These are phyloP conservation scores for Turnix velox DNA, from an alignment of 2,113 vertebrate species.

Conservation along the genomic window DNA sequence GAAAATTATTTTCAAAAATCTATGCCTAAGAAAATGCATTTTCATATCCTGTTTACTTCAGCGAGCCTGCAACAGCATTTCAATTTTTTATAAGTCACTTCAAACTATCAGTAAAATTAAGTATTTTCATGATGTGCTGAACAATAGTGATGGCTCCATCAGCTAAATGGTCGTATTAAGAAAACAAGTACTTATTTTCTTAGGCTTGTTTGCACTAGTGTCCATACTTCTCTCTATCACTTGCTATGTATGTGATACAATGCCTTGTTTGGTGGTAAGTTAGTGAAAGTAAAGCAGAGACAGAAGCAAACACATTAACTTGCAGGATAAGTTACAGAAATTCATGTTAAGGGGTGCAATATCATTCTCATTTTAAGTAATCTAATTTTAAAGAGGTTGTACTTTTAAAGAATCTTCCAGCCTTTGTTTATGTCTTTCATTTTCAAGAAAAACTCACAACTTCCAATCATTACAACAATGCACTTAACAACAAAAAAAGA, in stretches of 20 bases:
- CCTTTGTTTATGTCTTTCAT: background rate
- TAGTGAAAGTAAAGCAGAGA: background rate
- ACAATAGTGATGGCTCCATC: background rate
- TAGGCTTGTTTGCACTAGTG: background rate
- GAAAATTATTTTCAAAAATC: background rate
- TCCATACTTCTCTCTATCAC: background rate
- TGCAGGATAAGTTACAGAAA: background rate
- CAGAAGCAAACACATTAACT: background rate
- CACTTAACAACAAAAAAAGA: background rate
- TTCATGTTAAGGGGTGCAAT: background rate
- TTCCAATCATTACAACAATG: background rate
- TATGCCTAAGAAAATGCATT: background rate
- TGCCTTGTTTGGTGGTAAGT: background rate
- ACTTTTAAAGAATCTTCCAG: background rate
- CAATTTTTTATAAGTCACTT: background rate
- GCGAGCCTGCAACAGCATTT: background rate
- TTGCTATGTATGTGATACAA: background rate
- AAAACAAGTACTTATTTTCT: background rate
- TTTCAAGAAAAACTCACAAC: background rate
- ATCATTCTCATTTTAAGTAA: background rate
- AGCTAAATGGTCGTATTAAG: background rate
- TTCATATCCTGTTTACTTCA: background rate
- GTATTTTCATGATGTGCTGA: background rate
- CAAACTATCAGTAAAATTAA: background rate
- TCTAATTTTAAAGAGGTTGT: background rate